Conservation (phyloP, 1,140 invertebrate species). For the Bombus terrestris region DNA sequence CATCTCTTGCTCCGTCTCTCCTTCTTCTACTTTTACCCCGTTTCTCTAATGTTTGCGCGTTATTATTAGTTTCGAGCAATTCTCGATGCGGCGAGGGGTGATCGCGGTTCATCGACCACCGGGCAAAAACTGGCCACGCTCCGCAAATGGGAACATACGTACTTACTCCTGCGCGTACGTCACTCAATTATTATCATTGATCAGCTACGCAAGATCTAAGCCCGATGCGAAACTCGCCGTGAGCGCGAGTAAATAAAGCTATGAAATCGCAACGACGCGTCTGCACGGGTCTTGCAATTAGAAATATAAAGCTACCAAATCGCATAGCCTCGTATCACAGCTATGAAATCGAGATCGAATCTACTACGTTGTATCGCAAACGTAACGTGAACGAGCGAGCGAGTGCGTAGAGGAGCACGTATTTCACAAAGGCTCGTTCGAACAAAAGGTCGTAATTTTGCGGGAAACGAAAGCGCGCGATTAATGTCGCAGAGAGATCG, state of each 20-base stretch:
- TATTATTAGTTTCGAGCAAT: conserved; percentile 18
- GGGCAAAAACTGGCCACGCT: conserved; percentile 4
- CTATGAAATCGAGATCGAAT: no score
- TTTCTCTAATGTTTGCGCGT: neutral
- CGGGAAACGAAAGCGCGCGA: neutral
- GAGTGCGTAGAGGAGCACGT: neutral
- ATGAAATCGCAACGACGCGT: no score
- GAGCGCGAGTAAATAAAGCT: no score
- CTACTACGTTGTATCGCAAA: no score
- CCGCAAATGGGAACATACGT: neutral
- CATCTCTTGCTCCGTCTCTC: neutral
- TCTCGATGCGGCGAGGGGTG: neutral
- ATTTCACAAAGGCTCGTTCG: neutral
- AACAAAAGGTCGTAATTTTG: conserved; percentile 21
- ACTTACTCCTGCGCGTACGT: neutral
- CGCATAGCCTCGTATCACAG: no score
- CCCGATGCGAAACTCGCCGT: neutral
- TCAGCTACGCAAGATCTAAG: neutral
- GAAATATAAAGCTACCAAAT: no score
- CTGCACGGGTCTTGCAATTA: no score
- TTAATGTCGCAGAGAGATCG: neutral
- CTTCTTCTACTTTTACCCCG: neutral
- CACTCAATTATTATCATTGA: neutral
- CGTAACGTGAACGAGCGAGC: neutral
- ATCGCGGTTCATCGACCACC: conserved; percentile 16